phyloP scores from a whole-genome alignment of 2,888 invertebrate species.

The Acanthacorydalis orientalis region DNA sequence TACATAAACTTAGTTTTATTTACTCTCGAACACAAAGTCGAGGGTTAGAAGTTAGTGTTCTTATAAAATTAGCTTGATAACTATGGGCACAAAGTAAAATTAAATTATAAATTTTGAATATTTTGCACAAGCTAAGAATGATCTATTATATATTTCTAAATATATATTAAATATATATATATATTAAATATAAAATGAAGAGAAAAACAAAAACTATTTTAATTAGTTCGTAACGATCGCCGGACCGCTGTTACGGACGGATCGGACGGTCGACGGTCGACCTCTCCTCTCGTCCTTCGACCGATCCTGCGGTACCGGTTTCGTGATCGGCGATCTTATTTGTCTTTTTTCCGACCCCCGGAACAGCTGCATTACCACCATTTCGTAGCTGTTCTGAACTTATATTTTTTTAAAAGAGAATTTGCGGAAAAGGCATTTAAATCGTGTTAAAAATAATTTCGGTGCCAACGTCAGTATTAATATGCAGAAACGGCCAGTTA shows the following conservation, averaged over 20 bases:
- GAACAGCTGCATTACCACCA: background rate
- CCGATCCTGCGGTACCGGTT: too few relatives aligned
- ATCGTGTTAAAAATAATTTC: slow-evolving; percentile 14
- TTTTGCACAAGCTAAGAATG: slow-evolving; percentile 16
- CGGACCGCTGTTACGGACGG: too few relatives aligned
- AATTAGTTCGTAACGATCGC: too few relatives aligned
- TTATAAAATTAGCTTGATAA: slow-evolving; percentile 27
- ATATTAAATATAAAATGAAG: slow-evolving; percentile 9
- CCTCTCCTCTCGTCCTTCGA: too few relatives aligned
- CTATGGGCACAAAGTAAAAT: slow-evolving; percentile 31
- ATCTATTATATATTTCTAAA: too few relatives aligned
- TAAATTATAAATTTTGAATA: slow-evolving; percentile 18
- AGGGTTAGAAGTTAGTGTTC: slow-evolving; percentile 9
- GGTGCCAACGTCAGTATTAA: slow-evolving; percentile 28
- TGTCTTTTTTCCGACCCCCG: background rate
- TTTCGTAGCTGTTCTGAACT: slow-evolving; percentile 7
- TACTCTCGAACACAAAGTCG: background rate
- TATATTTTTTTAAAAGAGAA: slow-evolving; percentile 5
- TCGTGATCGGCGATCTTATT: slow-evolving; percentile 5
- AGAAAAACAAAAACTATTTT: background rate
- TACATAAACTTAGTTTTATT: slow-evolving; percentile 15
- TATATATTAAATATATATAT: background rate
- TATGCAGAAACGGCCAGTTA: slow-evolving; percentile 23
- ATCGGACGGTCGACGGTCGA: too few relatives aligned
- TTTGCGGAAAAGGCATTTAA: slow-evolving; percentile 8